phyloP scores from a whole-genome alignment of 92 coral and sea anemone genomes.

The Ricordea florida region DNA sequence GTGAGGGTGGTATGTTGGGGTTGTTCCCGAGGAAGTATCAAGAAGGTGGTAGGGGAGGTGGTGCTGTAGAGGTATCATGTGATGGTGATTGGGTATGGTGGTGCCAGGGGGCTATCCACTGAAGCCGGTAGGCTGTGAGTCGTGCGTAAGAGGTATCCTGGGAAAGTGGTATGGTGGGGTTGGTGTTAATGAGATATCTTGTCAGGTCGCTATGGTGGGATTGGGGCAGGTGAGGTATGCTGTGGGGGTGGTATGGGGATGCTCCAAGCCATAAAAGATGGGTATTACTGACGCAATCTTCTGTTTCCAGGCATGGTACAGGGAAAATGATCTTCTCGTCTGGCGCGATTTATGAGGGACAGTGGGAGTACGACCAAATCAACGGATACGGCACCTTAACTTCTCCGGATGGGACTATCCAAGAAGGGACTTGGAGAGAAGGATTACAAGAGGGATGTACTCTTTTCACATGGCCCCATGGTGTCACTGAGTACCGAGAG shows the following conservation, averaged over 20 bases:
- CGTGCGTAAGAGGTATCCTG: too few relatives aligned
- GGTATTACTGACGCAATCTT: neutral
- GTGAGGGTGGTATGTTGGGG: too few relatives aligned
- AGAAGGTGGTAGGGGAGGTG: too few relatives aligned
- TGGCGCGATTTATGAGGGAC: slow-evolving; percentile 73
- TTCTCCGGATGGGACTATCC: slow-evolving; percentile 67
- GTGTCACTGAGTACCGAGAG: slow-evolving; percentile 70
- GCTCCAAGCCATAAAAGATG: neutral
- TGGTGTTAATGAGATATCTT: too few relatives aligned
- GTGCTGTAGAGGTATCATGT: too few relatives aligned
- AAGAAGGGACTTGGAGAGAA: slow-evolving; percentile 77
- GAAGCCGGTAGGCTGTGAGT: too few relatives aligned
- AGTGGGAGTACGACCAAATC: slow-evolving; percentile 77
- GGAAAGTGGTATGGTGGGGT: too few relatives aligned
- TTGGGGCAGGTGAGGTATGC: too few relatives aligned
- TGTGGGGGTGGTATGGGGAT: neutral
- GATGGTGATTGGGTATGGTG: too few relatives aligned
- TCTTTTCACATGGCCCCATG: slow-evolving; percentile 85
- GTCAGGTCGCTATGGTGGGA: too few relatives aligned
- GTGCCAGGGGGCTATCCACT: too few relatives aligned
- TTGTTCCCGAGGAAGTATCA: too few relatives aligned
- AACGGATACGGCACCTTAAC: slow-evolving; percentile 70
- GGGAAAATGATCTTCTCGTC: slow-evolving; percentile 68
- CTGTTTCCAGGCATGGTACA: slow-evolving; percentile 61
- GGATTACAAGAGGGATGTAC: slow-evolving; percentile 67